Percentiles rank a stretch among this genome's conserved stretches.
phyloP scores from a whole-genome alignment of 2,113 vertebrate species.

The Phalacrocorax aristotelis region DNA sequence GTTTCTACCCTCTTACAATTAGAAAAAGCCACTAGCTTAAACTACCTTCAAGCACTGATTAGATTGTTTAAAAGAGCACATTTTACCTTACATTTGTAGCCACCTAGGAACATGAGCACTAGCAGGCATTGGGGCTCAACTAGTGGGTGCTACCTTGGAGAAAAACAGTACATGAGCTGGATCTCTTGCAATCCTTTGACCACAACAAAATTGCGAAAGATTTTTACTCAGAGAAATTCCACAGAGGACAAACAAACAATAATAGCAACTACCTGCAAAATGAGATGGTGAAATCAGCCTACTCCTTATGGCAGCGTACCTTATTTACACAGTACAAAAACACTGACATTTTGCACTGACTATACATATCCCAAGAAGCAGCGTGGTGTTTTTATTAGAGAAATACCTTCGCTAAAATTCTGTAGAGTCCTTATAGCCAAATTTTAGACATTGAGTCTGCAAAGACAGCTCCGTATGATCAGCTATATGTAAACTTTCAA shows the following conservation, averaged over 20 bases:
- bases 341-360: neutral
- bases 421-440: neutral
- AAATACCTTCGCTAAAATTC: neutral
- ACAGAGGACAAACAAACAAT: neutral
- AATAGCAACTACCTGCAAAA: neutral
- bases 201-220: neutral
- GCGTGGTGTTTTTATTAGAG: neutral
- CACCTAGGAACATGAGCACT: neutral
- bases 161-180: neutral
- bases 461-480: neutral
- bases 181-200: neutral
- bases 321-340: neutral
- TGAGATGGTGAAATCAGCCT: neutral
- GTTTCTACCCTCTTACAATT: neutral
- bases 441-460: neutral
- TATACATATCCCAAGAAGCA: neutral
- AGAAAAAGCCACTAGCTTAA: neutral
- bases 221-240: neutral
- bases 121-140: neutral
- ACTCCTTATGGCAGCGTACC: neutral
- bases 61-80: neutral
- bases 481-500: neutral
- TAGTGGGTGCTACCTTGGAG: neutral
- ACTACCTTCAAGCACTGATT: neutral
- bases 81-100: neutral